Evolutionary conservation across 2,888 invertebrate species (phyloP).

Genomic region (Cataglyphis rosenhaueri): DNA sequence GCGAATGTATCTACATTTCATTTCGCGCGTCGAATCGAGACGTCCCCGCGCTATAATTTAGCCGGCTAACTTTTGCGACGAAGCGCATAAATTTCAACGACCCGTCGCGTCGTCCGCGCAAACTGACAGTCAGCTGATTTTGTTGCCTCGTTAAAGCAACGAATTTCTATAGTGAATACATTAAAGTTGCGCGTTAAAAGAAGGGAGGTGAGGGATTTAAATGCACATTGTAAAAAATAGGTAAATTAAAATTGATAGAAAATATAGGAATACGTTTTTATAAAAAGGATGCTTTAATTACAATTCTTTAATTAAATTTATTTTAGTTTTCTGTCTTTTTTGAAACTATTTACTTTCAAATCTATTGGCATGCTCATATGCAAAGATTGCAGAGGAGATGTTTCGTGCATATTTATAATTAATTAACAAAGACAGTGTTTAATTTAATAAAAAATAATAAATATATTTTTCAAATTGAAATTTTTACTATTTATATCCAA

Average conservation of each 20-base stretch:
- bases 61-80: constrained; percentile 43
- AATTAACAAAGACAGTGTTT: background rate
- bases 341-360: background rate
- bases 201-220: background rate
- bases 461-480: background rate
- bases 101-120: background rate
- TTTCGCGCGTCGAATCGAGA: constrained; percentile 46
- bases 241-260: background rate
- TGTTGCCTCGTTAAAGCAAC: background rate
- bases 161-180: background rate
- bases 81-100: constrained; percentile 41
- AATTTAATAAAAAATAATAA: background rate
- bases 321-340: background rate
- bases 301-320: background rate
- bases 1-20: constrained; percentile 56
- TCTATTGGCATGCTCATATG: background rate
- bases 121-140: constrained; percentile 18
- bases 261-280: background rate
- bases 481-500: background rate
- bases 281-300: background rate
- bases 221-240: background rate
- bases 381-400: background rate
- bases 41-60: constrained; percentile 49
- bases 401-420: background rate
- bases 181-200: background rate